These are phyloP conservation scores for Agrypnia vestita DNA, from an alignment of 1,140 invertebrate species.

Conservation along the genomic window DNA sequence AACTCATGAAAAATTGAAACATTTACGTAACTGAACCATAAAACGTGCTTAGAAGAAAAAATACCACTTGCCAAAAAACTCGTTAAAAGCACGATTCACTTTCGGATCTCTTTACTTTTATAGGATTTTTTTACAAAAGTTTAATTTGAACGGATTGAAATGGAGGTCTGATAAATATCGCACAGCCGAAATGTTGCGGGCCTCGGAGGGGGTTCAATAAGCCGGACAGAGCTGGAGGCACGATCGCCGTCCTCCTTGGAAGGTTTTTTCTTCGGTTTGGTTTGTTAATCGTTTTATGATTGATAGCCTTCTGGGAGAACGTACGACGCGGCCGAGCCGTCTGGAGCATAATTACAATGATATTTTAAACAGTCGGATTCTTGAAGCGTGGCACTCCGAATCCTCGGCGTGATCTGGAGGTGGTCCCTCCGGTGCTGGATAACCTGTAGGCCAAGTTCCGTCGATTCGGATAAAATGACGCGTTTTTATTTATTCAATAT, in stretches of 20 bases:
- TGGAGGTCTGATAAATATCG: conserved; percentile 33
- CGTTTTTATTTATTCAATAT: too few species aligned
- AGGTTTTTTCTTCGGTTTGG: conserved; percentile 38
- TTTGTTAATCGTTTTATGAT: conserved; percentile 58
- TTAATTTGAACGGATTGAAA: conserved; percentile 20
- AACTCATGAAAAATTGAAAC: neutral
- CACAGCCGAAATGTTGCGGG: conserved; percentile 31
- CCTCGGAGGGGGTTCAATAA: conserved; percentile 19
- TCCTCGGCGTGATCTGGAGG: too few species aligned
- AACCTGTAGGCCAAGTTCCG: too few species aligned
- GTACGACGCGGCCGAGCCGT: conserved; percentile 15
- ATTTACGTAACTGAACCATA: conserved; percentile 8
- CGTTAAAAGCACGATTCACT: conserved; percentile 45
- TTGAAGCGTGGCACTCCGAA: too few species aligned
- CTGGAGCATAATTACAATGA: conserved; percentile 28
- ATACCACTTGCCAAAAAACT: conserved; percentile 25
- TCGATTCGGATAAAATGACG: too few species aligned
- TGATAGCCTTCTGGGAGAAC: conserved; percentile 30
- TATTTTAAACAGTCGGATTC: conserved; percentile 18
- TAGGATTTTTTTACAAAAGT: conserved; percentile 16
- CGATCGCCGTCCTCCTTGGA: neutral
- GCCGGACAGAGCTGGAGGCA: neutral
- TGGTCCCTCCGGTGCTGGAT: too few species aligned
- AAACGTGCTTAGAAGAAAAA: conserved; percentile 31
- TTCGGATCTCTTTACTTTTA: conserved; percentile 30